Base-by-base conservation (phyloP, 2,113 vertebrate species). In the Epinephelus lanceolatus region DNA sequence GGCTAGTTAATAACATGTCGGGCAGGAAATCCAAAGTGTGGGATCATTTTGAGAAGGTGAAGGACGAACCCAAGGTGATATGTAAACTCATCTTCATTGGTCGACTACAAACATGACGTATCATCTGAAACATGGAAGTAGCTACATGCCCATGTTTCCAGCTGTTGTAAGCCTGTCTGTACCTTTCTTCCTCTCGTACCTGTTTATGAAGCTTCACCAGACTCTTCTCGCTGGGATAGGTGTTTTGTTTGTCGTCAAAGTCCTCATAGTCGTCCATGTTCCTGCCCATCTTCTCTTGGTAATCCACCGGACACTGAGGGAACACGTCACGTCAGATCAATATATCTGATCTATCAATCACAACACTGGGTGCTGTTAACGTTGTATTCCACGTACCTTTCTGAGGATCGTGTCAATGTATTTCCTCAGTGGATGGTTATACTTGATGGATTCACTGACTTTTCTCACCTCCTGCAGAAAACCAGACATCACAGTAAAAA, bases 221-320 rank as follows among this genome's bases (percentile, higher is more conserved):
- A 79, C 93, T 98, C 94, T 97, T 97, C 94, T 99, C 98, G 78
- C 95, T 98, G 52, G 98, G 98, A 49, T 98, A 98, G 1, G 92
- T 95, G 94, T 97, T 98, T 79, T 96, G 96, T 79, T 97, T 97
- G 93, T 99, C 98, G 77, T 99, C 97, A 95, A 99, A 99, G 93
- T 99, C 98, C 95, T 99, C 98, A 84, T 98, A 99, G 92, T 99
- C 98, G 51, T 99, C 98, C 97, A 99, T 98, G 92, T 99, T 99
- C 66, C 98, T 95, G 66, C 98, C 97, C 98, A 99, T 98, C 95
- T 98, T 98, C 93, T 99, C 98, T 79, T 99, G 98, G 92, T 99
- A 98, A 5, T 98, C 98, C 85, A 95, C 71, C 21, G 98, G 98
- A 47, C 98, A 99, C 98, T 99, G 85, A 5, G 52, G 57, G 56